Evolutionary conservation across 2,797 vertebrate genomes (phyloP), one percentile per base, ranked within the genome.

Genomic region (Spheniscus humboldti): DNA sequence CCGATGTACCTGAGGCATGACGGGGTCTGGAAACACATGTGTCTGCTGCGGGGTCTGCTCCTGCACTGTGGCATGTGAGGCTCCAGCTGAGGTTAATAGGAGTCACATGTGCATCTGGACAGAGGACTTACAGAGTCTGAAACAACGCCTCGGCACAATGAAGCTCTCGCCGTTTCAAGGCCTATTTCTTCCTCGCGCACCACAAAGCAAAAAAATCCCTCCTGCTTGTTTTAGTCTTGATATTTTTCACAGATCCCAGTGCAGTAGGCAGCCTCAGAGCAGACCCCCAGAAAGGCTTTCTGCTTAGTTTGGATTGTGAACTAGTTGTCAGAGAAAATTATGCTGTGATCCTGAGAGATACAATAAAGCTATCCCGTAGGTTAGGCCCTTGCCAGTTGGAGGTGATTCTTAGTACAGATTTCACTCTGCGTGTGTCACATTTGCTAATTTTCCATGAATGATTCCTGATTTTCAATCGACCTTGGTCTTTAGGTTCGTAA

Each of bases 401-500:
- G 82, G 55, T 3, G 2, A 82, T 90, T 81, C 78, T 78, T 90
- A 88, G 86, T 12, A 59, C 85, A 95, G 85, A 91, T 90, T 94
- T 97, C 91, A 73, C 52, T 94, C 91, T 33, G n/a, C 1, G 0
- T 88, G 66, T 94, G 85, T 94, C 94, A 73, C 43, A 66, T 92
- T 73, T 94, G 76, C 87, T 94, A 94, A 94, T 94, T 96, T 97
- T 93, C 94, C 89, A 37, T 88, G 87, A 96, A 94, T 94, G 91
- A 94, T 94, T 96, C 89, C 95, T 94, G 89, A 90, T 90, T 97
- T 94, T 96, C 91, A 96, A 88, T 91, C 4, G 28, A 94, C 94
- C 95, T 96, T 88, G 83, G 69, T 86, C 96, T 91, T 96, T 75
- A 84, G 85, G 59, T 92, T 91, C 72, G 18, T 94, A 96, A 94